Percentiles rank a stretch among this genome's conserved stretches.
Conservation (phyloP, 2,797 vertebrate genomes). For the Amniataba percoides region DNA sequence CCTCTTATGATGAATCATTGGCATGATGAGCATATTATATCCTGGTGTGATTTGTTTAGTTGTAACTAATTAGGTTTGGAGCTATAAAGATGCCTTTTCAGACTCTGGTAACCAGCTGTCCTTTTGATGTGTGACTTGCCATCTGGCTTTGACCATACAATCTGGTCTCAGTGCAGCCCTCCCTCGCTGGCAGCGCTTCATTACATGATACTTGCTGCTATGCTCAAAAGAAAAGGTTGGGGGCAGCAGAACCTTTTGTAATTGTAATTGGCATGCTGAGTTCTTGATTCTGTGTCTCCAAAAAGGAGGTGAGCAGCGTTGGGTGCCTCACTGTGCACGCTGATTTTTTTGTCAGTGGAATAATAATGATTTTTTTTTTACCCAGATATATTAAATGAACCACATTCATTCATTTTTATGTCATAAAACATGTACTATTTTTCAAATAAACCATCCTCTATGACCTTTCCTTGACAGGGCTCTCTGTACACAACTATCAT, state of each 20-base stretch:
- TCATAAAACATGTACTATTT: not conserved
- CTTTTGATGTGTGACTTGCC: conserved; percentile 76
- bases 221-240: conserved; percentile 75
- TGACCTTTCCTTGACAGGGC: not conserved
- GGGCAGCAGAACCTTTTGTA: conserved; percentile 82
- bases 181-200: conserved; percentile 45
- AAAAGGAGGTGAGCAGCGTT: conserved; percentile 38
- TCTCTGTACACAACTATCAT: conserved; percentile 6
- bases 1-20: conserved; percentile 50
- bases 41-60: conserved; percentile 66
- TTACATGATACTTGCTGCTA: conserved; percentile 63
- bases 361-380: not conserved
- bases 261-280: conserved; percentile 61
- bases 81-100: conserved; percentile 63
- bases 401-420: not conserved
- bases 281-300: conserved; percentile 39
- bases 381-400: not conserved
- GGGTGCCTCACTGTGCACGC: conserved; percentile 9
- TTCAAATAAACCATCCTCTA: conserved; percentile 19
- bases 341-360: conserved; percentile 12
- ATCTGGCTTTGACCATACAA: conserved; percentile 74
- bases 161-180: conserved; percentile 49
- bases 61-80: conserved; percentile 66
- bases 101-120: conserved; percentile 78
- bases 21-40: conserved; percentile 33